Evolutionary conservation across 1,140 invertebrate genomes (phyloP).

Genomic region (Caenorhabditis brenneri): DNA sequence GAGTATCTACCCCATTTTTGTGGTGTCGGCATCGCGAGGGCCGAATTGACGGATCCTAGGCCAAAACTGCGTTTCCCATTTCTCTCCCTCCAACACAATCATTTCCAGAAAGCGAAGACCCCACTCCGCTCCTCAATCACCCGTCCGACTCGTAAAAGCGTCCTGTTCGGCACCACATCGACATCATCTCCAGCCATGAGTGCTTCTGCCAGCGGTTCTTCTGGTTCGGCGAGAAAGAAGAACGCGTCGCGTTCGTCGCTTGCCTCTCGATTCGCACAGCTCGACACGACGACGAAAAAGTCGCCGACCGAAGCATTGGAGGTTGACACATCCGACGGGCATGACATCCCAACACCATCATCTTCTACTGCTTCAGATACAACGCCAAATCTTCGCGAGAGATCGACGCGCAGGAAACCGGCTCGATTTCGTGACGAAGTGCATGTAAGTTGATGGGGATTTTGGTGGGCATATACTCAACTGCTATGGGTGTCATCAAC

Average conservation of each 20-base stretch:
- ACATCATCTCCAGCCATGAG: neutral
- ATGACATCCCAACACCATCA: neutral
- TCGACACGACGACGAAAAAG: neutral
- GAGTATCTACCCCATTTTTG: too few relatives aligned
- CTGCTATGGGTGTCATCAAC: too few relatives aligned
- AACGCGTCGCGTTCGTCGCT: neutral
- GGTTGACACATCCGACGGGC: neutral
- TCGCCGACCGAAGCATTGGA: neutral
- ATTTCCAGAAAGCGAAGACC: slow-evolving; percentile 12
- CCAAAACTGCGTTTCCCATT: too few relatives aligned
- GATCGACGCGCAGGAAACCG: neutral
- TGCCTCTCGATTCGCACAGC: neutral
- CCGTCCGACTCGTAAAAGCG: slow-evolving; percentile 9
- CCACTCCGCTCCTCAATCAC: neutral
- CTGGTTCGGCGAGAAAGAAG: too few relatives aligned
- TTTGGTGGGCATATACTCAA: too few relatives aligned
- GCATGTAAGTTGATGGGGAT: too few relatives aligned
- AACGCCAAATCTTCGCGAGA: neutral
- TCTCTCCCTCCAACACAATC: too few relatives aligned
- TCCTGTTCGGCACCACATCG: neutral
- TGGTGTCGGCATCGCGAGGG: too few relatives aligned
- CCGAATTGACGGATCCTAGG: too few relatives aligned
- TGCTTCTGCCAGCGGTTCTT: too few relatives aligned
- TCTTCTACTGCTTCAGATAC: neutral
- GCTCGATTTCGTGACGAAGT: neutral